Base-by-base conservation (phyloP, 2,113 vertebrate species). In the Cacatua alba region DNA sequence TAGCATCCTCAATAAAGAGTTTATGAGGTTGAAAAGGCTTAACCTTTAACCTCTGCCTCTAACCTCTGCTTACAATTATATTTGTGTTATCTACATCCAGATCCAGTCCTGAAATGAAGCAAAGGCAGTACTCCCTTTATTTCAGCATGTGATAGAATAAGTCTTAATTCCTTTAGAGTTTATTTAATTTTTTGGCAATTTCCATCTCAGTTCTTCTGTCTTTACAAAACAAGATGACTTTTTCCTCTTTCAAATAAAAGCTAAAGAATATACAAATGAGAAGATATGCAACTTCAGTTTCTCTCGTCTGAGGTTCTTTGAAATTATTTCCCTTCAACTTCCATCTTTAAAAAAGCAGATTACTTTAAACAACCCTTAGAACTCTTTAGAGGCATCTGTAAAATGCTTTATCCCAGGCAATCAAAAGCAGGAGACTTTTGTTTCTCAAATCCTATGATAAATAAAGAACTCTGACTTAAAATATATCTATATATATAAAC, bases 301-400 rank as follows among this genome's bases (percentile, higher is more conserved):
- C 90, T 68, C 68, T 92, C 33, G 44, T 90, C 94, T 74, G 90
- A 88, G 93, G 48, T 91, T 89, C 93, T 97, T 97, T 97, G 95
- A 97, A 97, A 97, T 93, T 7, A 49, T 67, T 96, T 91, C 90
- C 90, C 95, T 97, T 97, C 93, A 96, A 97, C 92, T 96, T 59
- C 92, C 81, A 63, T 95, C 90, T 86, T 87, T 86, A 87, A 87
- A 89, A 94, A 69, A 88, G 49, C 79, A 89, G 80, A 93, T 90
- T 74, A 88, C 85, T 96, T 97, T 95, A 96, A 96, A 96, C 90
- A 97, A 70, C 74, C 41, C 86, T 97, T 81, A 97, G 96, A 96
- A 96, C 90, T 94, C 83, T 55, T 48, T 1, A 10, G 86, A 95
- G 53, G 86, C 90, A 88, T 60, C 91, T 86, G 49, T 59, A 96